A percentile compares a stretch with the other conserved stretches of the same genome.
Evolutionary conservation across 92 coral and sea anemone genomes (phyloP).

Genomic region (Parazoanthus atlanticus): DNA sequence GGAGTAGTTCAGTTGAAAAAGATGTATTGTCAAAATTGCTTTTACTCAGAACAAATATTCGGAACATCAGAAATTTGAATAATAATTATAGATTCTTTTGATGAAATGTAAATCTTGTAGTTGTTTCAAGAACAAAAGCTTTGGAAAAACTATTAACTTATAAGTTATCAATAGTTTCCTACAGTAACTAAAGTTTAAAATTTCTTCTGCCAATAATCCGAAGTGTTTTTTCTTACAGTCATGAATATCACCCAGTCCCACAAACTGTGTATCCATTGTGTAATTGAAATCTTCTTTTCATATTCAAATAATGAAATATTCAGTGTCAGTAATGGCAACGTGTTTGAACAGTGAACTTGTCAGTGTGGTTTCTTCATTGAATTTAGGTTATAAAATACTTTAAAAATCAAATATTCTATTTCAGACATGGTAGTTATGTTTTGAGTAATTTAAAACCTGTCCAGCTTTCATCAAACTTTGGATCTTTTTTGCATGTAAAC

Average conservation of each 20-base stretch:
- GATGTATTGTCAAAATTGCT: no score
- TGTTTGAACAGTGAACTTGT: no score
- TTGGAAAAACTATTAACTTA: neutral
- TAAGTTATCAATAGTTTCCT: no score
- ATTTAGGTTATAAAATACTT: no score
- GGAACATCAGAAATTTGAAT: neutral
- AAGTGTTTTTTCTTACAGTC: no score
- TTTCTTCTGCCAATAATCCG: no score
- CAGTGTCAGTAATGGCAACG: no score
- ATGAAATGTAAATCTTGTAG: no score
- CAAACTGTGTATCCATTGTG: neutral
- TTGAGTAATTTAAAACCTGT: neutral
- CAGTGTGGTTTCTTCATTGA: neutral
- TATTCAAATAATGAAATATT: neutral
- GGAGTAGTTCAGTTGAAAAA: neutral
- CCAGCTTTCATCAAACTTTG: neutral
- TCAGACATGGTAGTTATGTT: neutral
- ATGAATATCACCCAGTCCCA: neutral
- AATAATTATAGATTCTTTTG: neutral
- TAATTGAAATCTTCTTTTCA: no score
- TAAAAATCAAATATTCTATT: neutral
- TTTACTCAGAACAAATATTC: no score
- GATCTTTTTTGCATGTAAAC: neutral
- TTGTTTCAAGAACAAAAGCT: neutral
- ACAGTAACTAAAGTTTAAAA: no score